A percentile compares a stretch with the other conserved stretches of the same genome.
Evolutionary conservation across 2,113 vertebrate genomes (phyloP).

Genomic region (Aepyceros melampus): DNA sequence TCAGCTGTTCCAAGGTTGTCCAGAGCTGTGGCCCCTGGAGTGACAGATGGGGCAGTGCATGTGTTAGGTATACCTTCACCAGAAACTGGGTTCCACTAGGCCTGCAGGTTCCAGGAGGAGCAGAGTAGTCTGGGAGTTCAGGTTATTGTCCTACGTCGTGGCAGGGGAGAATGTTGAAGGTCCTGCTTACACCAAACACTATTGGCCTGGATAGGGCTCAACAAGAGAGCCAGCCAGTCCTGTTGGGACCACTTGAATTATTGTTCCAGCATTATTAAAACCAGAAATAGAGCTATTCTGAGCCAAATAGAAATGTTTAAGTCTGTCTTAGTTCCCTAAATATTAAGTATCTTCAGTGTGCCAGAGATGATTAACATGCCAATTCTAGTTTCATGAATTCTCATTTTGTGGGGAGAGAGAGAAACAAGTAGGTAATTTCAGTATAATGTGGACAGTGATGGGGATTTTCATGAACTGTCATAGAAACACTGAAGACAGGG

Average conservation of each 20-base stretch:
- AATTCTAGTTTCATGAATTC: neutral
- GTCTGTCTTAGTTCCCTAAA: neutral
- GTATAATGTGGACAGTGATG: neutral
- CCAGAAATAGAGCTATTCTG: neutral
- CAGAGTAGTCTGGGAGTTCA: neutral
- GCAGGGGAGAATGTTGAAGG: neutral
- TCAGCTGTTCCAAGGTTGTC: neutral
- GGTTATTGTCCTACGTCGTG: neutral
- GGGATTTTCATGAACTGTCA: neutral
- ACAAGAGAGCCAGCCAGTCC: neutral
- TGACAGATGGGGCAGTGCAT: fast-evolving
- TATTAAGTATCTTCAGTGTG: neutral
- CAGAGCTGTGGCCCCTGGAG: neutral
- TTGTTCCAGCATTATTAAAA: neutral
- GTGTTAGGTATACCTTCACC: neutral
- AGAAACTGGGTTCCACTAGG: neutral
- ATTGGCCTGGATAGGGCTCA: neutral
- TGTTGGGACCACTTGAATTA: neutral
- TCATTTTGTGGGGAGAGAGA: neutral
- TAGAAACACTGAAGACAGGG: neutral
- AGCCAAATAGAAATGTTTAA: neutral
- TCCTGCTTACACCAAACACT: neutral
- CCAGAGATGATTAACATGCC: neutral
- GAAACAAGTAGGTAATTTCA: neutral
- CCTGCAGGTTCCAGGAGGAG: neutral